Evolutionary conservation across 1,140 invertebrate species (phyloP), one percentile per base, ranked within the genome.

Genomic region (Pseudomyrmex flavicornis): DNA sequence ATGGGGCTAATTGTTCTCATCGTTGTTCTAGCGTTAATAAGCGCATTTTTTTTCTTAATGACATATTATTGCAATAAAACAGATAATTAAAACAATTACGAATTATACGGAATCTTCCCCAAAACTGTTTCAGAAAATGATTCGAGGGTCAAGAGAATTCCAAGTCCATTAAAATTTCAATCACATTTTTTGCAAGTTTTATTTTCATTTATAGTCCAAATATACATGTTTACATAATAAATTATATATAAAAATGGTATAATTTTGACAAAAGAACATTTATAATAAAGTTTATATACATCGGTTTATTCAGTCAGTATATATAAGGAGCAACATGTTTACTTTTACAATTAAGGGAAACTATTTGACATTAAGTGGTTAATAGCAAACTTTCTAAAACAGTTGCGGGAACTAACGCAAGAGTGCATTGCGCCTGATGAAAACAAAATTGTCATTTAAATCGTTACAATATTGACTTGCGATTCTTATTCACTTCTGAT

Each of bases 191-290:
- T 92, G 91, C 90, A 93, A 92, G 93, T 84, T 93, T 93, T 93
- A 93, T 93, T 93, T 93, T 92, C 91, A 93, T 89, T 91, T 92
- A 90, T 92, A 92, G 92, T 93, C 91, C 91, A 93, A 93, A 93
- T 93, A 93, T 93, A 93, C 93, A 93, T 93, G 93, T 93, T 93
- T 93, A 93, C 92, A 93, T 92, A 93, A 92, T 93, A 92, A 93
- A 92, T 93, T 93, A 93, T 93, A 93, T 93, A 93, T 93, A 93
- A 93, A 93, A 93, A 92, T 92, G 90, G 90, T 92, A 90, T 93
- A 92, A 92, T 92, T 93, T 92, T 92, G 91, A 93, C 91, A 92
- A 92, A 92, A 87, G 84, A 91, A 92, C 88, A 89, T 89, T 85
- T 92, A 83, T 91, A 88, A 91, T 91, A 93, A 91, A 91, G 88